Evolutionary conservation across 2,113 vertebrate genomes (phyloP), one percentile per base, ranked within the genome.

Genomic region (Ophthalmolycus amberensis): DNA sequence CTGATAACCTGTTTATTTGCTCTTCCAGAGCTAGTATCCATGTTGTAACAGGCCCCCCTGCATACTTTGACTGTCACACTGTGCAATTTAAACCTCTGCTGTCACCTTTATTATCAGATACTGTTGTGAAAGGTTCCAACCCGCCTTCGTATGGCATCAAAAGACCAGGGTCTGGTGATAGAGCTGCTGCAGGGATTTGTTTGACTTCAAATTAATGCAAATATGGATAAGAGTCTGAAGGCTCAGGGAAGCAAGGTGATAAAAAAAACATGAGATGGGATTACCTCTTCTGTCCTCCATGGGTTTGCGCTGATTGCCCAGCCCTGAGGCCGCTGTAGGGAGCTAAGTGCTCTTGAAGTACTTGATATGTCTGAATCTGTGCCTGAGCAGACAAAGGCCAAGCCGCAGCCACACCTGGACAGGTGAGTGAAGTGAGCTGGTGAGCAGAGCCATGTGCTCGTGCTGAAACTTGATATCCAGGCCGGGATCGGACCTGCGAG

Each of bases 71-170:
- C 79, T 77, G 63, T 59, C 64, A 50, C 65, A 83, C 64, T 70
- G 77, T 76, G 88, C 82, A 90, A 85, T 89, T 89, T 71, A 91
- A 86, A 85, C 56, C 77, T 62, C 29, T 40, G 62, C 76, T 87
- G 66, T 86, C 89, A 75, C 85, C 80, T 27, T 84, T 75, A 78
- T 79, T 83, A 83, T 87, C 89, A 86, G 84, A 88, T 84, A 27
- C 71, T 69, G 65, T 7, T 22, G 25, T 65, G 7, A 72, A 67
- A 65, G 75, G 65, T 27, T 63, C 72, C 82, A 71, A 27, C 59
- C 66, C 6, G 6, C 66, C 73, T 71, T 74, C 7, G 70, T 27
- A 50, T 85, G 74, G 64, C 58, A 64, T 67, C 20, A 46, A 40
- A 5, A 50, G 6, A 32, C 5, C 38, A 22, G 40, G 29, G 5